Conservation (phyloP, 2,888 invertebrate species). For the Dynastes hyllus region DNA sequence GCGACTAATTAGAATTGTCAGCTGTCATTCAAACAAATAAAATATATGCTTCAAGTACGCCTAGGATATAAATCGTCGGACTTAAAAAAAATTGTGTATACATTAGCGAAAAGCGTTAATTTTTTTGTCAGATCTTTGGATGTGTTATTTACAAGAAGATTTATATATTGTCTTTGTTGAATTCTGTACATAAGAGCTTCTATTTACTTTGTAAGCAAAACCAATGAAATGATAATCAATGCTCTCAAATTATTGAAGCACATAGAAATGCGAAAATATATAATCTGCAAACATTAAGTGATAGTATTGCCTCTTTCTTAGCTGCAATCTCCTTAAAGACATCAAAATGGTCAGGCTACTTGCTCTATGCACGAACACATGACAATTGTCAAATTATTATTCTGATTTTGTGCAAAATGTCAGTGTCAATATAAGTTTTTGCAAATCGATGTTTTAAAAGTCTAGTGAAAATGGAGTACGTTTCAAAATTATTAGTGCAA, state of each 20-base stretch:
- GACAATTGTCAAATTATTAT: conserved; percentile 5
- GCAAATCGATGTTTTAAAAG: neutral
- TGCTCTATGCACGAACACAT: neutral
- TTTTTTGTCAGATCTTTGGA: neutral
- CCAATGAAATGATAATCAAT: too few relatives aligned
- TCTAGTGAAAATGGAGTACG: conserved; percentile 10
- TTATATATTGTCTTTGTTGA: too few relatives aligned
- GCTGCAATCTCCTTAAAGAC: too few relatives aligned
- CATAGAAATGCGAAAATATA: too few relatives aligned
- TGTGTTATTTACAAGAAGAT: too few relatives aligned
- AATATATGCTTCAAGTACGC: conserved; percentile 5
- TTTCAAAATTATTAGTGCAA: conserved; percentile 40
- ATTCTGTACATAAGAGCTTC: too few relatives aligned
- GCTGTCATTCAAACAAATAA: conserved; percentile 30
- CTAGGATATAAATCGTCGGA: neutral
- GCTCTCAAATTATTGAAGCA: too few relatives aligned
- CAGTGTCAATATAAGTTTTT: neutral
- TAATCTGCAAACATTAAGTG: too few relatives aligned
- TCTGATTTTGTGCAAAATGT: conserved; percentile 2
- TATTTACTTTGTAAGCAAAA: too few relatives aligned
- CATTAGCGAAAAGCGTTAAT: neutral
- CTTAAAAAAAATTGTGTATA: neutral
- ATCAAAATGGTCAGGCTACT: too few relatives aligned
- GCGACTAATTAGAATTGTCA: conserved; percentile 33
- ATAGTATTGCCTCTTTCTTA: too few relatives aligned